These are phyloP conservation scores for Isaurus tuberculatus DNA, from an alignment of 92 coral and sea anemone genomes.

Conservation along the genomic window DNA sequence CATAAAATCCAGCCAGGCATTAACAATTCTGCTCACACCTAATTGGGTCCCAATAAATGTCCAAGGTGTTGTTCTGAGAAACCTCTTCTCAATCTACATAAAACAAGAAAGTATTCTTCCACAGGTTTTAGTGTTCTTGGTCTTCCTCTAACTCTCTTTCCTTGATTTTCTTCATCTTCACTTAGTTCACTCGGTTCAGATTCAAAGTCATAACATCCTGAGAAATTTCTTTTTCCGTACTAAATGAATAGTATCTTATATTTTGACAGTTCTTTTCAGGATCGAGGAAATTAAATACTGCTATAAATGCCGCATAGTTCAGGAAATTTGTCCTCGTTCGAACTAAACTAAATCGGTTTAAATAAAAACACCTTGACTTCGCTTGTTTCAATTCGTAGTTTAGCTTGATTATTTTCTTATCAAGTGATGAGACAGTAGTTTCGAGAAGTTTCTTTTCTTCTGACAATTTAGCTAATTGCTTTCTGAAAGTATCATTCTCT, in stretches of 20 bases:
- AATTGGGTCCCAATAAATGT: not conserved
- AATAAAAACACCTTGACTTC: not conserved
- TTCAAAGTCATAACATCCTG: not conserved
- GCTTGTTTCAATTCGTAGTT: not conserved
- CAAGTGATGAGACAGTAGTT: no score
- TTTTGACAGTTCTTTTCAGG: not conserved
- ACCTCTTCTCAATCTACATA: not conserved
- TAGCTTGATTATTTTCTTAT: no score
- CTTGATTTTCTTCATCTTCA: not conserved
- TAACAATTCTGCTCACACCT: not conserved
- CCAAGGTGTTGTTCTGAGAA: not conserved
- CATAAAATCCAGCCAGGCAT: not conserved
- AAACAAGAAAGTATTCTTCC: not conserved
- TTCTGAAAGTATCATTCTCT: no score
- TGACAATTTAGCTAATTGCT: no score
- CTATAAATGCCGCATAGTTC: not conserved
- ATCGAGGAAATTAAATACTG: not conserved
- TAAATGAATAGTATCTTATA: not conserved
- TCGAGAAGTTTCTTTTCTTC: no score
- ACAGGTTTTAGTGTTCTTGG: not conserved
- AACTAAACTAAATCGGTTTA: not conserved
- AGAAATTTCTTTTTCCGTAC: not conserved
- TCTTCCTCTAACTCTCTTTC: not conserved
- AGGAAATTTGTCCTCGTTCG: no score
- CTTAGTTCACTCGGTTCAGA: not conserved